phyloP scores from a whole-genome alignment of 2,888 invertebrate species.

The Ormyrus nitidulus region DNA sequence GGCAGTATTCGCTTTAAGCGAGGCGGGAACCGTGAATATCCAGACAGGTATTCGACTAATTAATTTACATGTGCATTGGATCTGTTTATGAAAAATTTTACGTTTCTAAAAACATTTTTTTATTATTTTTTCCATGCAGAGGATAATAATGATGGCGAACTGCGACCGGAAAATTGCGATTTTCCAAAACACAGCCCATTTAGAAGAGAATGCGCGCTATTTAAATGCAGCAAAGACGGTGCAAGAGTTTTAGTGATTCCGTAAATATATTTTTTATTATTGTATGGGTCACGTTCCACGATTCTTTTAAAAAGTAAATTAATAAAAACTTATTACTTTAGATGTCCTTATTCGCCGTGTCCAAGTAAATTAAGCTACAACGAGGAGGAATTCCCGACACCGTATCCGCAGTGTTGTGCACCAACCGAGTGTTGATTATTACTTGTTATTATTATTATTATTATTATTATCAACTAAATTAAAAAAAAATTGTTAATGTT shows the following conservation, averaged over 20 bases:
- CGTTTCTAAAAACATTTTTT: not conserved
- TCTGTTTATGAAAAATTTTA: not conserved
- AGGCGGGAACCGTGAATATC: not conserved
- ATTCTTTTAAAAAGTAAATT: not conserved
- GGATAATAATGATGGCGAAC: conserved; percentile 12
- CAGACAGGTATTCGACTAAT: conserved; percentile 26
- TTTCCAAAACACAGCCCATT: conserved; percentile 47
- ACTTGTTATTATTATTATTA: no score
- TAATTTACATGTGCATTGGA: not conserved
- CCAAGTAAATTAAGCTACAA: conserved; percentile 49
- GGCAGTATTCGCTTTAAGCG: not conserved
- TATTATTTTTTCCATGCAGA: not conserved
- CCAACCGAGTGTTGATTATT: conserved; percentile 53
- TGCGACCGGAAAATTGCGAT: conserved; percentile 39
- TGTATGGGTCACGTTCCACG: not conserved
- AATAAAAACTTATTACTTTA: conserved; percentile 36
- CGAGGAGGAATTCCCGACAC: conserved; percentile 53
- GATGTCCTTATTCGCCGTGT: conserved; percentile 56
- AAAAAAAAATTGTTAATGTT: no score
- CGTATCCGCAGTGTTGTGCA: conserved; percentile 60
- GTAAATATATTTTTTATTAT: conserved; percentile 25
- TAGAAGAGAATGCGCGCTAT: conserved; percentile 40
- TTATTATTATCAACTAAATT: not conserved
- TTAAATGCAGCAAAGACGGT: conserved; percentile 46
- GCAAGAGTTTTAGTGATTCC: conserved; percentile 23